Evolutionary conservation across 1,140 invertebrate species (phyloP), one percentile per base, ranked within the genome.

Genomic region (Micrasema minimum): DNA sequence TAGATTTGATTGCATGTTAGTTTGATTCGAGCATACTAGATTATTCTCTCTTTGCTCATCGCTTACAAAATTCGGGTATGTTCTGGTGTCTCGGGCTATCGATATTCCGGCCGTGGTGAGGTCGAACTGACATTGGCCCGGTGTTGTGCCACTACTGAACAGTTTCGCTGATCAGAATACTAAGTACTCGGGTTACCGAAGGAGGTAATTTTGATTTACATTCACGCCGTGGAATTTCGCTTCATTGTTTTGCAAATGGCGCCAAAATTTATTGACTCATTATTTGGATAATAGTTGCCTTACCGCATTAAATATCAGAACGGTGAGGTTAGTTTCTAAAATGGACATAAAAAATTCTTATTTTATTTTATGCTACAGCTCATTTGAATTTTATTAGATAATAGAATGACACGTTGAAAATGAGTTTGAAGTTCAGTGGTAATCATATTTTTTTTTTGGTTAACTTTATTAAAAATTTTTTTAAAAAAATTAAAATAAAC

Each of bases 211-310:
- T 57, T 57, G 53, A 57, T 57, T 57, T 57, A 57, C 53, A 57
- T 57, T 57, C 53, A 35, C 9, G 53, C 31, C 53, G 53, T 37
- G 53, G 53, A 38, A 37, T 57, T 35, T 14, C 53, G 2, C 23
- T 35, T 35, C 53, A 57, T 57, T 57, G 53, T 57, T 57, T 38
- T 18, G 53, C 53, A 57, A 57, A 57, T 37, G 53, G 53, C 53
- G 53, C 53, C 31, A 57, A 57, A 57, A 57, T 57, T 57, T 57
- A 57, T 57, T 57, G 53, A 57, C 53, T 37, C 53, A 57, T 57
- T 57, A 57, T n/a, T 38, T 16, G 6, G 53, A 16, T 16, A 37
- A 57, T 57, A 37, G 16, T 57, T 16, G 37, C 53, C n/a, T n/a
- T n/a, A n/a, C n/a, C n/a, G n/a, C n/a, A n/a, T n/a, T n/a, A n/a